These are phyloP conservation scores for Schizotus pectinicornis DNA, from an alignment of 2,888 invertebrate genomes.

Conservation along the genomic window DNA sequence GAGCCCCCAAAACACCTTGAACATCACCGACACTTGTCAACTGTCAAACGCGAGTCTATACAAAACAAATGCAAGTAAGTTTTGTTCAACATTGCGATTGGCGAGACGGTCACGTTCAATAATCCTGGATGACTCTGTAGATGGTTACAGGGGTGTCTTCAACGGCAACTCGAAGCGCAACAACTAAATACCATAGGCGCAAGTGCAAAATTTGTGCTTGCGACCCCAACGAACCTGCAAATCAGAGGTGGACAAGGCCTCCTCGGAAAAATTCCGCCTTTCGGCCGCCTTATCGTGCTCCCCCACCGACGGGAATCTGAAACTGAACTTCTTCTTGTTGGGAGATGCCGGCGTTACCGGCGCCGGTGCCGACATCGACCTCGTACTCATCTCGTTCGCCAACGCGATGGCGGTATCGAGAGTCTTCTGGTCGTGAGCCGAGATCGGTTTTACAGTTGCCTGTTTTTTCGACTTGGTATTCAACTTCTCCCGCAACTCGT, in stretches of 20 bases:
- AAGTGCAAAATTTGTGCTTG: slow-evolving; percentile 1
- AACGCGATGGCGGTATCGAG: slow-evolving; percentile 91
- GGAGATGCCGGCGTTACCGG: slow-evolving; percentile 68
- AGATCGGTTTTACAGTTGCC: slow-evolving; percentile 85
- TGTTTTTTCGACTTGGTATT: slow-evolving; percentile 56
- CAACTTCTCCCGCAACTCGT: slow-evolving; percentile 68
- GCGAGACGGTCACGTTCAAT: too few species aligned
- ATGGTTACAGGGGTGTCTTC: too few species aligned
- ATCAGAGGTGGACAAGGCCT: slow-evolving; percentile 83
- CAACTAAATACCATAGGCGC: slow-evolving; percentile 1
- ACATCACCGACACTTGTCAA: too few species aligned
- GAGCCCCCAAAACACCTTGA: too few species aligned
- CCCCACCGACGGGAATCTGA: slow-evolving; percentile 69
- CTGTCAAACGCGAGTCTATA: too few species aligned
- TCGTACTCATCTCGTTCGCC: slow-evolving; percentile 84
- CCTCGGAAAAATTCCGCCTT: slow-evolving; percentile 88
- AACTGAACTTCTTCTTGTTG: slow-evolving; percentile 80
- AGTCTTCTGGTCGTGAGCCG: slow-evolving; percentile 89
- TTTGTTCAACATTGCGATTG: too few species aligned
- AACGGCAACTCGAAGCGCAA: background rate
- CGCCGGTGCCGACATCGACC: slow-evolving; percentile 54
- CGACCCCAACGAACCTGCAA: slow-evolving; percentile 68
- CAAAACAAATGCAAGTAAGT: too few species aligned
- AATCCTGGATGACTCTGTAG: too few species aligned
- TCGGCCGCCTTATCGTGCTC: slow-evolving; percentile 66